Percentiles rank a stretch among this genome's conserved stretches.
These are phyloP conservation scores for Ditylenchus dipsaci DNA, from an alignment of 1,140 invertebrate species.

Conservation along the genomic window DNA sequence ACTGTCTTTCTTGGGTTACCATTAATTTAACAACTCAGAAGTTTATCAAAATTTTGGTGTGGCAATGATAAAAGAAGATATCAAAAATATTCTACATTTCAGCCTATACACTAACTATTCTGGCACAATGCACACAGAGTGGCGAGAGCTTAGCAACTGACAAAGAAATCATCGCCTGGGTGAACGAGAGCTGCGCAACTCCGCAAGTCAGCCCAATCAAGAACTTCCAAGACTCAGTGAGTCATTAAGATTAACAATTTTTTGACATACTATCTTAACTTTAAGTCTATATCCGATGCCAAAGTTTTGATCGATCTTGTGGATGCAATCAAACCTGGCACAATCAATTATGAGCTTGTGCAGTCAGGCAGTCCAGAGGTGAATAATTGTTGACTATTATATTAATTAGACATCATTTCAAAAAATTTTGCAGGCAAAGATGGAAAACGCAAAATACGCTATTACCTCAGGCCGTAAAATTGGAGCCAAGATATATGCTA, in stretches of 20 bases:
- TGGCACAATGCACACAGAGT: slow-evolving; percentile 80
- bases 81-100: too few relatives aligned
- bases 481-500: slow-evolving; percentile 90
- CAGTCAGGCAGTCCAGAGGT: slow-evolving; percentile 77
- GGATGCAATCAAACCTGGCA: slow-evolving; percentile 89
- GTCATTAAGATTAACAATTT: not conserved
- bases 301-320: slow-evolving; percentile 88
- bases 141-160: slow-evolving; percentile 77
- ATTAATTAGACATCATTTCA: slow-evolving; percentile 8
- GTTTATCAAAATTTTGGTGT: too few relatives aligned
- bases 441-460: slow-evolving; percentile 96
- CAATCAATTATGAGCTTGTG: slow-evolving; percentile 87
- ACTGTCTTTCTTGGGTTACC: too few relatives aligned
- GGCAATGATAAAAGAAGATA: too few relatives aligned
- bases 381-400: slow-evolving; percentile 33
- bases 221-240: slow-evolving; percentile 75
- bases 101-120: slow-evolving; percentile 81
- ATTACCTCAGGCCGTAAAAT: slow-evolving; percentile 94
- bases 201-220: slow-evolving; percentile 73
- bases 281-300: slow-evolving; percentile 70
- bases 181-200: slow-evolving; percentile 75
- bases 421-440: slow-evolving; percentile 68
- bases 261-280: not conserved
- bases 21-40: too few relatives aligned
- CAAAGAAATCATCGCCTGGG: slow-evolving; percentile 91